A percentile compares a stretch with the other conserved stretches of the same genome.
Evolutionary conservation across 1,140 invertebrate species (phyloP).

Genomic region (Alviniconcha marisindica): DNA sequence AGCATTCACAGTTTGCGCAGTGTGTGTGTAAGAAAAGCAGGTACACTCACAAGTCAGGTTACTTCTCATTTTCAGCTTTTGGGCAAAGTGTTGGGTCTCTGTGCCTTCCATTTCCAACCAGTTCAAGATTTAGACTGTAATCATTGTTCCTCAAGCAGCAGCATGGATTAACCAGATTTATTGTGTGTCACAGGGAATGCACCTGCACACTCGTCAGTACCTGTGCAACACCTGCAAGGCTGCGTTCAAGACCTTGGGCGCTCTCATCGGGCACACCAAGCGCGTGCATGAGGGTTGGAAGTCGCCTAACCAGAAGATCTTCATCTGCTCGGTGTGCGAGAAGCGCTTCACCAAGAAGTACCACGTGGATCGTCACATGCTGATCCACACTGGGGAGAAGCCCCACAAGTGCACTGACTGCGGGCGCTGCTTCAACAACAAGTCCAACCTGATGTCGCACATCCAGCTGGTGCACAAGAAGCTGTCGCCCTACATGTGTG

Average conservation of each 20-base stretch:
- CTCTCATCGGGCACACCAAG: conserved; percentile 73
- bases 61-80: too few relatives aligned
- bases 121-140: too few relatives aligned
- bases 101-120: too few relatives aligned
- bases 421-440: conserved; percentile 72
- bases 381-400: conserved; percentile 73
- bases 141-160: too few relatives aligned
- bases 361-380: conserved; percentile 73
- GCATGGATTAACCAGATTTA: too few relatives aligned
- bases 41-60: too few relatives aligned
- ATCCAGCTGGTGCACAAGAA: conserved; percentile 73
- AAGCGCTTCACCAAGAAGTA: conserved; percentile 74
- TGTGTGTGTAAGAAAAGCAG: too few relatives aligned
- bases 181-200: conserved; percentile 66
- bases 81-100: too few relatives aligned
- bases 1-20: too few relatives aligned
- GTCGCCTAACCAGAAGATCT: conserved; percentile 73
- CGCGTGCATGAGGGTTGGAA: conserved; percentile 74
- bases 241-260: conserved; percentile 73
- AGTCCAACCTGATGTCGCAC: conserved; percentile 73
- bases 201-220: conserved; percentile 72
- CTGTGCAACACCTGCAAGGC: conserved; percentile 72
- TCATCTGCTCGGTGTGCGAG: conserved; percentile 73
- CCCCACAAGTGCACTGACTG: conserved; percentile 73
- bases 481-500: conserved; percentile 71